A percentile compares a stretch with the other conserved stretches of the same genome.
phyloP scores from a whole-genome alignment of 35 echinoderm and acorn worm species.

The Lytechinus variegatus region DNA sequence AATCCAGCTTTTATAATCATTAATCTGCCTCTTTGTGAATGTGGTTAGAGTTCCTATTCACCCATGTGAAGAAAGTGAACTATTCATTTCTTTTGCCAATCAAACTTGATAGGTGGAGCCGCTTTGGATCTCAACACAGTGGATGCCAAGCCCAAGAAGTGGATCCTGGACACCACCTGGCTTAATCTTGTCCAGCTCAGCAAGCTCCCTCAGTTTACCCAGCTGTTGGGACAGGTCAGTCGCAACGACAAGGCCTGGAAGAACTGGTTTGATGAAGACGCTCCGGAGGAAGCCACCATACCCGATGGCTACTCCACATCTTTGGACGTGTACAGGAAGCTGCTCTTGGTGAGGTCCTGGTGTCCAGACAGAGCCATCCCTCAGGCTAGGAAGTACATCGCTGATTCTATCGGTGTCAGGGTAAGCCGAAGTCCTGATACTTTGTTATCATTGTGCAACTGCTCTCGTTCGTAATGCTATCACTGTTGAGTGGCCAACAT shows the following conservation, averaged over 20 bases:
- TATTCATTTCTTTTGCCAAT: neutral
- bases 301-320: slow-evolving; percentile 97
- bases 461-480: too few relatives aligned
- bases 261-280: slow-evolving; percentile 95
- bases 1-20: too few relatives aligned
- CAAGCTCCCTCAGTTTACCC: slow-evolving; percentile 90
- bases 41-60: too few relatives aligned
- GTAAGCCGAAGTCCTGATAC: slow-evolving; percentile 30
- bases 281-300: slow-evolving; percentile 88
- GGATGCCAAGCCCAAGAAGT: slow-evolving; percentile 96
- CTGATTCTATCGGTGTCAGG: slow-evolving; percentile 86
- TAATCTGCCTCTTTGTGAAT: too few relatives aligned
- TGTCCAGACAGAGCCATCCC: slow-evolving; percentile 94
- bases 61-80: neutral
- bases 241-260: slow-evolving; percentile 99
- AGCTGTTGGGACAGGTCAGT: slow-evolving; percentile 80
- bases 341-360: slow-evolving; percentile 91
- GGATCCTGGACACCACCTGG: slow-evolving; percentile 98
- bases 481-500: too few relatives aligned
- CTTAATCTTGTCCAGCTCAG: slow-evolving; percentile 94
- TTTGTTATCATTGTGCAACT: too few relatives aligned
- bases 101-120: slow-evolving; percentile 78
- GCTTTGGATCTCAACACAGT: slow-evolving; percentile 94
- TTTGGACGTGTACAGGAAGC: slow-evolving; percentile 89
- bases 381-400: slow-evolving; percentile 97